A percentile compares a stretch with the other conserved stretches of the same genome.
Conservation (phyloP, 2,888 invertebrate genomes). For the Ariolimax columbianus region DNA sequence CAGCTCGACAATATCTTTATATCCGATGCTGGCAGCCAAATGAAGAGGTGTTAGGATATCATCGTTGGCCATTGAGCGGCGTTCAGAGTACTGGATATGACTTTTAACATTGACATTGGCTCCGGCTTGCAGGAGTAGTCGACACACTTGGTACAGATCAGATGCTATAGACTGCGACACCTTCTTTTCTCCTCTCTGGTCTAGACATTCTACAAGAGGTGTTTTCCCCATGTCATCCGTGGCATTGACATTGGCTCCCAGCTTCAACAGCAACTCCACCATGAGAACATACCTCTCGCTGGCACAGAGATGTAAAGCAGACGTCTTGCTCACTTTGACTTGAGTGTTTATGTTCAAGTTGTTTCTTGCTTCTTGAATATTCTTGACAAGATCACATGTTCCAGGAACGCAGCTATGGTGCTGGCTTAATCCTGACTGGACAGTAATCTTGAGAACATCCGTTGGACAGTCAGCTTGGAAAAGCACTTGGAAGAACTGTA, state of each 20-base stretch:
- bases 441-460: neutral
- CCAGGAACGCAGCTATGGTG: neutral
- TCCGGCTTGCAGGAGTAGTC: conserved; percentile 29
- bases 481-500: conserved; percentile 36
- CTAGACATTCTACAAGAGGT: conserved; percentile 28
- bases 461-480: neutral
- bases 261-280: conserved; percentile 21
- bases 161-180: neutral
- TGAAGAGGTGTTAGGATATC: conserved; percentile 43
- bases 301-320: conserved; percentile 39
- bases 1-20: conserved; percentile 31
- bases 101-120: conserved; percentile 45
- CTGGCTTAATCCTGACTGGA: neutral
- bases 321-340: conserved; percentile 17
- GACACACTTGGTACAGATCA: conserved; percentile 31
- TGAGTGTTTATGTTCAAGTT: conserved; percentile 20
- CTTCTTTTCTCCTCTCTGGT: conserved; percentile 23
- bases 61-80: conserved; percentile 43
- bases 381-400: neutral
- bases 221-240: conserved; percentile 33
- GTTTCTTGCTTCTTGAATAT: conserved; percentile 1
- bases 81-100: conserved; percentile 41
- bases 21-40: conserved; percentile 33
- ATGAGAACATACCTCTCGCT: conserved; percentile 22
- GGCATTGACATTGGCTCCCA: conserved; percentile 44